Conservation (phyloP, 2,888 invertebrate species). For the Sphaerophoria rueppellii region DNA sequence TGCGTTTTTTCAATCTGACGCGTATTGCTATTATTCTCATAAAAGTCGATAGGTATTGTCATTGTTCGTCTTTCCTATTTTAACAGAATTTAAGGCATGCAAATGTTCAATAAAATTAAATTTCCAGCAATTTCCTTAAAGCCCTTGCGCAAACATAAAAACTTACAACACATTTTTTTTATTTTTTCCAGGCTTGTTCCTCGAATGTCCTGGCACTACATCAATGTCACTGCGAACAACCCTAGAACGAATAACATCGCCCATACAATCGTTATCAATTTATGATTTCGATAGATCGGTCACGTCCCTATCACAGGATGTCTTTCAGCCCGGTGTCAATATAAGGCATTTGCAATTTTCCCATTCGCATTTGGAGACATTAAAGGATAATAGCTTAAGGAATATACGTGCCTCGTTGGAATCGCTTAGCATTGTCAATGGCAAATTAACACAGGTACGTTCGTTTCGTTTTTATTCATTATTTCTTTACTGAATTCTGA, state of each 20-base stretch:
- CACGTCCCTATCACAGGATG: conserved; percentile 88
- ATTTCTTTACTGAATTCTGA: not conserved
- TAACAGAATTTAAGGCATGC: conserved; percentile 32
- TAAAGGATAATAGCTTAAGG: conserved; percentile 89
- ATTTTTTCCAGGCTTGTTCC: conserved; percentile 86
- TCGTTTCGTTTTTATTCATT: conserved; percentile 3
- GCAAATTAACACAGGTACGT: conserved; percentile 84
- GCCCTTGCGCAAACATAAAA: not conserved
- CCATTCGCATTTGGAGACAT: conserved; percentile 87
- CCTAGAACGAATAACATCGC: conserved; percentile 86
- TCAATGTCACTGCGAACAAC: conserved; percentile 89
- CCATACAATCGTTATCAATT: conserved; percentile 92
- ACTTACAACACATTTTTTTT: not conserved
- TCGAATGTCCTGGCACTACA: conserved; percentile 94
- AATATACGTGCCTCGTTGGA: conserved; percentile 89
- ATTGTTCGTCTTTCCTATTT: conserved; percentile 15
- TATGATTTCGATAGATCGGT: conserved; percentile 93
- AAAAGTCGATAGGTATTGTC: not conserved
- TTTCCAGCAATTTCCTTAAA: conserved; percentile 29
- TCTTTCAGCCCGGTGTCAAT: conserved; percentile 88
- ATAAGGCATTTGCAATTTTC: conserved; percentile 90
- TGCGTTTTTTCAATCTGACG: no score
- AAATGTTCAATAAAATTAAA: conserved; percentile 35
- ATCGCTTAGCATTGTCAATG: conserved; percentile 90
- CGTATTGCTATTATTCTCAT: no score